These are phyloP conservation scores for Agonopterix arenella DNA, from an alignment of 2,888 invertebrate species.

Conservation along the genomic window DNA sequence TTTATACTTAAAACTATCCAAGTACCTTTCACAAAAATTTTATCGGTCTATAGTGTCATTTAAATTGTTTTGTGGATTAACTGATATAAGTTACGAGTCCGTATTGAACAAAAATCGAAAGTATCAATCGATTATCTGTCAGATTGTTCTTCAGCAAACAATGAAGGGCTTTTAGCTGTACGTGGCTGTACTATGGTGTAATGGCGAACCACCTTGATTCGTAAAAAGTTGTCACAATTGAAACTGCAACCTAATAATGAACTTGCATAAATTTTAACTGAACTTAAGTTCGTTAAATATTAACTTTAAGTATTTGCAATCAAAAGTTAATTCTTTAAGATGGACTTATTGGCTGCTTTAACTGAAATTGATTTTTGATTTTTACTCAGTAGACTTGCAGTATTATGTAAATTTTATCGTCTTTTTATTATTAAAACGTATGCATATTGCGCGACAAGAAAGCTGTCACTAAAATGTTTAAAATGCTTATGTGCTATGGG, in stretches of 20 bases:
- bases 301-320: slow-evolving; percentile 2
- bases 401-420: neutral
- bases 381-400: neutral
- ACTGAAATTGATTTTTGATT: neutral
- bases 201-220: slow-evolving; percentile 18
- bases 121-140: too few relatives aligned
- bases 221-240: slow-evolving; percentile 24
- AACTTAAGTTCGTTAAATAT: neutral
- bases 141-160: neutral
- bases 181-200: slow-evolving; percentile 18
- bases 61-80: too few relatives aligned
- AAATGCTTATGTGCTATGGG: too few relatives aligned
- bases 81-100: too few relatives aligned
- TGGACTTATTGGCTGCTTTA: neutral
- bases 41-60: too few relatives aligned
- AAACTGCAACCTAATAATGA: slow-evolving; percentile 32
- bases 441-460: too few relatives aligned
- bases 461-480: too few relatives aligned
- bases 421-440: neutral
- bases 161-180: slow-evolving; percentile 6
- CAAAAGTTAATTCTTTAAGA: slow-evolving; percentile 2
- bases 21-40: too few relatives aligned
- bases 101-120: too few relatives aligned
- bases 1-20: too few relatives aligned
- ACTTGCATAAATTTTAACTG: slow-evolving; percentile 14